Evolutionary conservation across 2,888 invertebrate species (phyloP).

Genomic region (Coronaproctus castanopsis): DNA sequence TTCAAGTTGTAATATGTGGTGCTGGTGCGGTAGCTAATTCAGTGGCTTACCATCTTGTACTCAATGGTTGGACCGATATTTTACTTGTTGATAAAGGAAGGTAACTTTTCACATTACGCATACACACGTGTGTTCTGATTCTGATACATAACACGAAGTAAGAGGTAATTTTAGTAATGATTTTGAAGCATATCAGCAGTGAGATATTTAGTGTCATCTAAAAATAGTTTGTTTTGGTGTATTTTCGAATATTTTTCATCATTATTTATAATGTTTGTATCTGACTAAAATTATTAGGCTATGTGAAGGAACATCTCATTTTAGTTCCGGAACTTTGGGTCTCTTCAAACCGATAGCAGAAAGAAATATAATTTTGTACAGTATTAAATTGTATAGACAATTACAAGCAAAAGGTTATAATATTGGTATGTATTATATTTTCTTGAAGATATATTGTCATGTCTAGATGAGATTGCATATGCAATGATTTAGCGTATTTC

Average conservation of each 20-base stretch:
- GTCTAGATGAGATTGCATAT: too few species aligned
- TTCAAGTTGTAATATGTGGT: conserved; percentile 38
- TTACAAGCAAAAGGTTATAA: conserved; percentile 37
- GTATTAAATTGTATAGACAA: conserved; percentile 36
- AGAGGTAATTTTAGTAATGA: too few species aligned
- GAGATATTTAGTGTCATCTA: too few species aligned
- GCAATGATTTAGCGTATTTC: too few species aligned
- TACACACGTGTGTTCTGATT: not conserved
- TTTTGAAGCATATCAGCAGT: too few species aligned
- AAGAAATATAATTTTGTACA: conserved; percentile 36
- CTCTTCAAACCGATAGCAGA: conserved; percentile 39
- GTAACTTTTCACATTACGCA: conserved; percentile 24
- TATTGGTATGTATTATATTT: conserved; percentile 28
- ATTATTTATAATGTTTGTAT: too few species aligned
- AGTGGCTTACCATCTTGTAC: conserved; percentile 49
- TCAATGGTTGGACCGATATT: conserved; percentile 46
- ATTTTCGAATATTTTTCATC: too few species aligned
- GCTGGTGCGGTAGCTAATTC: conserved; percentile 54
- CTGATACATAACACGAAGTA: too few species aligned
- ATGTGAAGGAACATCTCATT: conserved; percentile 36
- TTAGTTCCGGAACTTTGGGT: conserved; percentile 39
- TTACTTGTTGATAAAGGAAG: conserved; percentile 43
- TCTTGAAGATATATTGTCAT: too few species aligned
- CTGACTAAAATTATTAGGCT: too few species aligned
- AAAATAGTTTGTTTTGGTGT: too few species aligned